Percentiles rank a stretch among this genome's conserved stretches.
Evolutionary conservation across 2,113 vertebrate genomes (phyloP).

Genomic region (Synodontis membranacea): DNA sequence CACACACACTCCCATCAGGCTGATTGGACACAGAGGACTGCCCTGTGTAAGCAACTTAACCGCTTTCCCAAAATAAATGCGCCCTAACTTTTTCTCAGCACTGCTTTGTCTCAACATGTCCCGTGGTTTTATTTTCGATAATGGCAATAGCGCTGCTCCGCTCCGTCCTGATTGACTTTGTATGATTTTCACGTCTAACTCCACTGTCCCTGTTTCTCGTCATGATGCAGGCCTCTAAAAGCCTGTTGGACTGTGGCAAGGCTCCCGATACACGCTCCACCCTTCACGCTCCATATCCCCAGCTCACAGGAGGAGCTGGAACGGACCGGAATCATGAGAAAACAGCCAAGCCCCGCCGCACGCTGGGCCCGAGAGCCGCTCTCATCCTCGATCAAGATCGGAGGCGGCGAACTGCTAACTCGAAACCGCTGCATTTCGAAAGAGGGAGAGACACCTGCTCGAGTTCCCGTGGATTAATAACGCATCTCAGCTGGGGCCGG

Average conservation of each 20-base stretch:
- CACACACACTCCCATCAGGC: neutral
- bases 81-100: constrained; percentile 21
- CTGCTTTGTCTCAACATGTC: constrained; percentile 47
- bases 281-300: constrained; percentile 12
- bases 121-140: constrained; percentile 31
- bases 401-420: constrained; percentile 31
- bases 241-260: neutral
- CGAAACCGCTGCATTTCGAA: constrained; percentile 7
- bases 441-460: constrained; percentile 54
- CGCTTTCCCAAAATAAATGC: constrained; percentile 45
- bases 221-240: constrained; percentile 25
- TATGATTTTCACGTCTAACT: constrained; percentile 44
- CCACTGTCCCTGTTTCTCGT: constrained; percentile 51
- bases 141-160: constrained; percentile 10
- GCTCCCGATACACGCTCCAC: neutral
- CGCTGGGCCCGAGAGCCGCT: constrained; percentile 26
- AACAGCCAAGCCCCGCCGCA: constrained; percentile 4
- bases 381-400: constrained; percentile 23
- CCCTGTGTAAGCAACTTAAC: neutral
- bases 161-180: constrained; percentile 39
- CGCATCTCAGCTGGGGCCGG: constrained; percentile 48
- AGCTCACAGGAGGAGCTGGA: constrained; percentile 2
- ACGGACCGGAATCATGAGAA: neutral
- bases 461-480: constrained; percentile 51
- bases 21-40: constrained; percentile 4